Percentiles rank a stretch among this genome's conserved stretches.
Conservation (phyloP, 2,888 invertebrate species). For the Drosophila niveifrons region DNA sequence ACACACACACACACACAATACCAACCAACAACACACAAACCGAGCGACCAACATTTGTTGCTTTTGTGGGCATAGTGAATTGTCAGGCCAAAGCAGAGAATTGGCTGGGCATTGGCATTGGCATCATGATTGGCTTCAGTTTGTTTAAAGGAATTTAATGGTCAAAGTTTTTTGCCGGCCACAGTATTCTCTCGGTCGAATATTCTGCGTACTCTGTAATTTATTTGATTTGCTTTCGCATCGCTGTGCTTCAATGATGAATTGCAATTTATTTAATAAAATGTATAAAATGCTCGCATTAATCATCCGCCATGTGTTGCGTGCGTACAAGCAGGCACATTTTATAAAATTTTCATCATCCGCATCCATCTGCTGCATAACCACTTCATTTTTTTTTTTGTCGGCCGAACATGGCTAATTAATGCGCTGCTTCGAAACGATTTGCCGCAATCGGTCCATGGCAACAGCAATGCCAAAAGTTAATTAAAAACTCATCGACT, state of each 20-base stretch:
- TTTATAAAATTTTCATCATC: conserved; percentile 28
- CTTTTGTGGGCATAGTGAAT: background rate
- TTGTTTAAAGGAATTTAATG: conserved; percentile 73
- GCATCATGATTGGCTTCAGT: conserved; percentile 58
- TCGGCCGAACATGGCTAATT: conserved; percentile 32
- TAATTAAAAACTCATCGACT: conserved; percentile 68
- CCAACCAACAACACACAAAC: conserved; percentile 14
- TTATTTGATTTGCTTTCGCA: conserved; percentile 71
- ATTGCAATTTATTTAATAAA: conserved; percentile 74
- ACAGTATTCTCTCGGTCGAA: background rate
- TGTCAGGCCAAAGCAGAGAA: background rate
- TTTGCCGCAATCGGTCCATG: conserved; percentile 47
- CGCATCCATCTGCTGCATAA: background rate
- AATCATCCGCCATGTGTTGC: conserved; percentile 79
- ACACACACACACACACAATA: conserved; percentile 50
- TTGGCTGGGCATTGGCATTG: background rate
- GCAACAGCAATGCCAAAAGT: conserved; percentile 53
- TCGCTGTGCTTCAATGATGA: conserved; percentile 59
- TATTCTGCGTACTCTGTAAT: conserved; percentile 40
- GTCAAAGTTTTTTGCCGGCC: conserved; percentile 52
- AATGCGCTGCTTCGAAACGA: conserved; percentile 36
- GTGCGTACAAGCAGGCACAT: conserved; percentile 10
- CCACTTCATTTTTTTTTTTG: background rate
- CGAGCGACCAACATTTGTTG: conserved; percentile 19
- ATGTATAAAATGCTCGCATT: conserved; percentile 60